Base-by-base conservation (phyloP, 2,888 invertebrate species). In the Drosophila paucipuncta region DNA sequence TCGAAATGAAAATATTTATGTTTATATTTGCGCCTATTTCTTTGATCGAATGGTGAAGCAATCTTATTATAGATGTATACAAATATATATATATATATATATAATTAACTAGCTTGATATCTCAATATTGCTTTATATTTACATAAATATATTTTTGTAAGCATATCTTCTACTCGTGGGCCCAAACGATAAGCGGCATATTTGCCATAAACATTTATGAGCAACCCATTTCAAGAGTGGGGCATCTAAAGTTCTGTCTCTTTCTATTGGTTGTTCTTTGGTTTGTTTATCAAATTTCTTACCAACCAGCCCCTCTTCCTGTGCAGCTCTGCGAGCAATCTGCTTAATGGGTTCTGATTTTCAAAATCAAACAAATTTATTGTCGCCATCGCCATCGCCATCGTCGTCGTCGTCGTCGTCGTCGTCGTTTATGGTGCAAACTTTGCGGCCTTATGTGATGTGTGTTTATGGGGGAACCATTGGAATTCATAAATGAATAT, bases 331-430 rank as follows among this genome's bases (percentile, higher is more conserved):
- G 11, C n/a, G 18, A 67, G 53, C 77, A 80, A 67, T 76, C 78
- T 70, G 73, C 74, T 41, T 88, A 86, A 89, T 86, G 85, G 79
- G 84, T 74, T 89, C 76, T 85, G 84, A 85, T 85, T 85, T 85
- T 66, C 25, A 59, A 85, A 85, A 85, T 89, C 84, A 85, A 85
- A 89, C 87, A 82, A 59, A 84, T 89, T 86, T 89, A 86, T 89
- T 85, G 76, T 84, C 76, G 76, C 80, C 80, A 70, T 59, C 75
- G 79, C 30, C 30, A 31, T 43, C 59, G 50, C 22, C 22, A 22
- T 50, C 39, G 50, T n/a, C 16, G 13, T n/a, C 41, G 52, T 3
- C 7, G 18, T 2, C 39, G 50, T 41, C 35, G 52, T 18, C 16
- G 9, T 13, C 43, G 57, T 16, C 16, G 43, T 79, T 80, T 81